These are phyloP conservation scores for Drosophila longiperda DNA, from an alignment of 2,888 invertebrate genomes.

Conservation along the genomic window DNA sequence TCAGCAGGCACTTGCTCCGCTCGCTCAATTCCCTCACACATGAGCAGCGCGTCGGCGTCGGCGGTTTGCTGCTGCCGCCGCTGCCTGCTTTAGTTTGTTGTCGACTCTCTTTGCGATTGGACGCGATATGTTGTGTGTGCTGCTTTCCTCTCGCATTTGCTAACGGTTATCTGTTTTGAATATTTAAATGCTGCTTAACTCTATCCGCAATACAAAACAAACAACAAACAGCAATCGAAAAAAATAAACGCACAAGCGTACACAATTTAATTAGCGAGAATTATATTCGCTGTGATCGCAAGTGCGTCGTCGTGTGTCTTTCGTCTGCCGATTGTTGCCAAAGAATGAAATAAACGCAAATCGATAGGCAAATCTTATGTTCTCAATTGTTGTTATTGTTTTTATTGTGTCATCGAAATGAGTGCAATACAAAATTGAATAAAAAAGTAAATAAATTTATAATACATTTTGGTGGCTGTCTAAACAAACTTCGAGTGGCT, in stretches of 20 bases:
- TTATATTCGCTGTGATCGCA: conserved; percentile 44
- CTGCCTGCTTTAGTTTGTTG: conserved; percentile 61
- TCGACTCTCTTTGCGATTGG: conserved; percentile 75
- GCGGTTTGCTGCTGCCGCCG: conserved; percentile 52
- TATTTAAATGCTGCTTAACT: conserved; percentile 59
- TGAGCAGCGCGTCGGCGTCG: conserved; percentile 50
- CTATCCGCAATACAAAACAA: conserved; percentile 46
- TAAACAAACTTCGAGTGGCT: conserved; percentile 26
- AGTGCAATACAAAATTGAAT: conserved; percentile 52
- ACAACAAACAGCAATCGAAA: conserved; percentile 20
- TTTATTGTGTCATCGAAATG: conserved; percentile 45
- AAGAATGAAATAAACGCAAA: conserved; percentile 38
- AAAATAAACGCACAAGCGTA: conserved; percentile 25
- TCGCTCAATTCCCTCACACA: conserved; percentile 57
- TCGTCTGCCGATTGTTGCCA: conserved; percentile 30
- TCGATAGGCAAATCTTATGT: conserved; percentile 37
- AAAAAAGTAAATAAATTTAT: conserved; percentile 1
- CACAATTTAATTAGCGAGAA: conserved; percentile 53
- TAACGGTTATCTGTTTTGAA: conserved; percentile 60
- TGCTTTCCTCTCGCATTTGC: conserved; percentile 27
- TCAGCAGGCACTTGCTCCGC: conserved; percentile 55
- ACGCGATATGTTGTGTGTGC: conserved; percentile 46
- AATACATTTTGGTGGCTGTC: conserved; percentile 9
- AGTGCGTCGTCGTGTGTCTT: conserved; percentile 39
- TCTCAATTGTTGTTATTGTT: conserved; percentile 14